Conservation (phyloP, 2,888 invertebrate species). For the Orthosia gothica region DNA sequence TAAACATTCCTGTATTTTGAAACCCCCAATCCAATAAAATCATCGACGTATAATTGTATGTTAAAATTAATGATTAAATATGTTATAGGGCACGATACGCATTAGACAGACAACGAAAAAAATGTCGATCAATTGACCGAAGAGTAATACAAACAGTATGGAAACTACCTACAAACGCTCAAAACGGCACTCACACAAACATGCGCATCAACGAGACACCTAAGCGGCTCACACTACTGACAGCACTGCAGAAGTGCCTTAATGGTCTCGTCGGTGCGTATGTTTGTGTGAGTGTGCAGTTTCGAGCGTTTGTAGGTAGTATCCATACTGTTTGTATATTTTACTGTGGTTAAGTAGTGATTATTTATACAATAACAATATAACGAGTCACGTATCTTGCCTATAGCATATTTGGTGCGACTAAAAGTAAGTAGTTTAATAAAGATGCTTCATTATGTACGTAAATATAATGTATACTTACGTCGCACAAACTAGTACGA, state of each 20-base stretch:
- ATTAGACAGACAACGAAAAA: constrained; percentile 34
- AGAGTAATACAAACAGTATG: constrained; percentile 16
- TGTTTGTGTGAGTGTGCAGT: too few relatives aligned
- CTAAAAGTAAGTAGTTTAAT: constrained; percentile 55
- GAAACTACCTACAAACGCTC: too few relatives aligned
- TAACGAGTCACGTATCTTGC: constrained; percentile 56
- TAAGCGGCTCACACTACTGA: too few relatives aligned
- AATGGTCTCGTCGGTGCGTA: too few relatives aligned
- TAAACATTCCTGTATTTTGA: constrained; percentile 57
- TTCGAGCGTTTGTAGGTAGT: too few relatives aligned
- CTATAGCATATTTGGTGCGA: constrained; percentile 59
- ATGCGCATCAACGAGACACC: too few relatives aligned
- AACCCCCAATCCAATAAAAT: constrained; percentile 35
- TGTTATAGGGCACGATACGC: constrained; percentile 63
- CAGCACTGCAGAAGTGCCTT: too few relatives aligned
- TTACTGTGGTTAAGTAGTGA: constrained; percentile 21
- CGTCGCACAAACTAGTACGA: constrained; percentile 45
- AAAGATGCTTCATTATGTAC: constrained; percentile 37
- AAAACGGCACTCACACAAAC: too few relatives aligned
- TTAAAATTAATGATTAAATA: constrained; percentile 43
- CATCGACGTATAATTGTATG: constrained; percentile 42
- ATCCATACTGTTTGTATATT: too few relatives aligned
- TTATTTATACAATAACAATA: constrained; percentile 42
- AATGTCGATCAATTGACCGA: constrained; percentile 23
- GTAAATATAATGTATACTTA: constrained; percentile 38